phyloP scores from a whole-genome alignment of 2,888 invertebrate species.

The Aelia acuminata region DNA sequence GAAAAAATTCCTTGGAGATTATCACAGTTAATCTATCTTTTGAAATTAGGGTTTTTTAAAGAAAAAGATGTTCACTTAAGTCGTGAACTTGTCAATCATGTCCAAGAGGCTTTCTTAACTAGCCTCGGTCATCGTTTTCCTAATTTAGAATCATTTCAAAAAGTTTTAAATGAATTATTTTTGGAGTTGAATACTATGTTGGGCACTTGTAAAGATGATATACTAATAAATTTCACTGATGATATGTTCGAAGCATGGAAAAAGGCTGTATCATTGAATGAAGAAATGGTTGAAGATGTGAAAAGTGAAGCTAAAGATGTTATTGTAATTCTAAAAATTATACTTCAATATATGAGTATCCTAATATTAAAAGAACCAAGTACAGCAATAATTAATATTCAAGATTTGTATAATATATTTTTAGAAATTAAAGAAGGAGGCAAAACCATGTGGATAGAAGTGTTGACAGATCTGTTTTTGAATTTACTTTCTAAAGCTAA shows the following conservation, averaged over 20 bases:
- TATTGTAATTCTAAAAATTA: slow-evolving; percentile 46
- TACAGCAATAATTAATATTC: slow-evolving; percentile 55
- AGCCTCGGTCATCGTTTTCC: slow-evolving; percentile 55
- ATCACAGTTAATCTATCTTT: slow-evolving; percentile 32
- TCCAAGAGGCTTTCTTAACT: slow-evolving; percentile 49
- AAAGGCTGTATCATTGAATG: background rate
- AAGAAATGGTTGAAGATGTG: slow-evolving; percentile 49
- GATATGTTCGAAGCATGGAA: slow-evolving; percentile 52
- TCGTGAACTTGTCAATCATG: slow-evolving; percentile 38
- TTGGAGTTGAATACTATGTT: slow-evolving; percentile 1
- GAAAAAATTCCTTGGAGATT: slow-evolving; percentile 47
- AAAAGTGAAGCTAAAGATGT: slow-evolving; percentile 40
- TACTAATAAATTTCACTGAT: slow-evolving; percentile 28
- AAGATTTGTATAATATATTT: slow-evolving; percentile 44
- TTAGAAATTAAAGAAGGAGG: slow-evolving; percentile 28
- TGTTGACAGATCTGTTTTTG: slow-evolving; percentile 57
- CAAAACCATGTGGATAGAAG: slow-evolving; percentile 56
- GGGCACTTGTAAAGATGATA: background rate
- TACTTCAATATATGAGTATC: slow-evolving; percentile 50
- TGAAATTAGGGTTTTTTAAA: slow-evolving; percentile 53
- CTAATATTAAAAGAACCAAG: slow-evolving; percentile 54
- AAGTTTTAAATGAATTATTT: slow-evolving; percentile 40
- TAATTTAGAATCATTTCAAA: slow-evolving; percentile 49
- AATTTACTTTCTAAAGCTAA: slow-evolving; percentile 57
- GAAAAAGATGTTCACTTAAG: slow-evolving; percentile 8